Evolutionary conservation across 1,140 invertebrate species (phyloP).

Genomic region (Anadara kagoshimensis): DNA sequence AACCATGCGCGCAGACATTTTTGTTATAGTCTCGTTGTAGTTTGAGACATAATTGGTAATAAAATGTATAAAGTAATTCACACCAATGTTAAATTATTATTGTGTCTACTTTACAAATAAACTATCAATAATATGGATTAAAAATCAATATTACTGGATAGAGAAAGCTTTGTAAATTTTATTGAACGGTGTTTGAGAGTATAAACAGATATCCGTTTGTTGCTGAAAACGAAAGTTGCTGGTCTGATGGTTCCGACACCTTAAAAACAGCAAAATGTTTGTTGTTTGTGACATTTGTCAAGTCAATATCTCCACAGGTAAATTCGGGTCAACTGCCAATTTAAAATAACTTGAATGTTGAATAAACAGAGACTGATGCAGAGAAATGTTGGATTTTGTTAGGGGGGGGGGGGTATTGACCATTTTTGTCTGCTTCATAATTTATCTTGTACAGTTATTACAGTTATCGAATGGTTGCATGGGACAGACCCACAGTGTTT

Average conservation of each 20-base stretch:
- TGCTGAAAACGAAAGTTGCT: not conserved
- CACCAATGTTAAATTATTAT: not conserved
- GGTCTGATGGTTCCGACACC: not conserved
- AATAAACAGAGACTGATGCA: not conserved
- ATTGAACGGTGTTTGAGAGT: not conserved
- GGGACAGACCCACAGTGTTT: no score
- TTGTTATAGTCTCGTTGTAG: no score
- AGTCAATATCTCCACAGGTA: constrained; percentile 18
- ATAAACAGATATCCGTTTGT: not conserved
- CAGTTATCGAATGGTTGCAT: no score
- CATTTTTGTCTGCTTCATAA: no score
- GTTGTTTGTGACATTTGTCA: constrained; percentile 20
- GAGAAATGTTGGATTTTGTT: no score
- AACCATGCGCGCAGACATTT: no score
- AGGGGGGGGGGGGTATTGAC: no score
- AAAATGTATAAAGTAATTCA: no score
- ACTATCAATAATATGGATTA: not conserved
- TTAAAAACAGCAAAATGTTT: constrained; percentile 3
- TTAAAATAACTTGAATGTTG: not conserved
- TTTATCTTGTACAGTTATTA: no score
- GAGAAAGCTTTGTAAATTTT: not conserved
- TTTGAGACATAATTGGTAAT: no score
- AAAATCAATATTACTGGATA: not conserved
- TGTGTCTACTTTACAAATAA: not conserved
- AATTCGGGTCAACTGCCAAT: not conserved